Conservation (phyloP, 2,113 vertebrate species). For the Cephalophus harveyi region DNA sequence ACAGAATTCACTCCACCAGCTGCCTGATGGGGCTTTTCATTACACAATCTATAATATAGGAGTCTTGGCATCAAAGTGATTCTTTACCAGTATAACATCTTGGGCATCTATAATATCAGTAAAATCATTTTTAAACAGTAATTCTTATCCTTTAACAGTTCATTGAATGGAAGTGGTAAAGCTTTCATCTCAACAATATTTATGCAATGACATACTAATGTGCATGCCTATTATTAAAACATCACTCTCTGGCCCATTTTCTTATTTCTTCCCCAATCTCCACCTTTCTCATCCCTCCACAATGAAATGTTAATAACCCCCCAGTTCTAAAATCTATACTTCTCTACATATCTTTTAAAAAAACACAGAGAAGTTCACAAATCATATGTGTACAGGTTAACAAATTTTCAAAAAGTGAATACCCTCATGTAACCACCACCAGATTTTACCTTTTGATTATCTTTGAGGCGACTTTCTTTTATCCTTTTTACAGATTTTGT, state of each 20-base stretch:
- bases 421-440: not conserved
- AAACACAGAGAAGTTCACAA: not conserved
- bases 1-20: not conserved
- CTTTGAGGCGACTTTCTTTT: conserved; percentile 37
- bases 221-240: not conserved
- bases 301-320: not conserved
- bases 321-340: not conserved
- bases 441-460: conserved; percentile 39
- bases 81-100: not conserved
- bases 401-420: not conserved
- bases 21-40: not conserved
- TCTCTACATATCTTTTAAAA: not conserved
- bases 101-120: not conserved
- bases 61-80: not conserved
- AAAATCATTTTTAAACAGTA: not conserved
- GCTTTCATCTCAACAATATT: not conserved
- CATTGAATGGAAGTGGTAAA: not conserved
- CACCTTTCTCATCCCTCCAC: not conserved
- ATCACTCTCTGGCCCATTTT: not conserved
- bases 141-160: not conserved
- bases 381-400: not conserved
- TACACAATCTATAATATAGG: not conserved
- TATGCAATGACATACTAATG: not conserved
- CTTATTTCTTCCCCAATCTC: not conserved
- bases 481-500: not conserved